Percentiles rank a stretch among this genome's conserved stretches.
Evolutionary conservation across 2,888 invertebrate genomes (phyloP).

Genomic region (Nasonovia ribisnigri): DNA sequence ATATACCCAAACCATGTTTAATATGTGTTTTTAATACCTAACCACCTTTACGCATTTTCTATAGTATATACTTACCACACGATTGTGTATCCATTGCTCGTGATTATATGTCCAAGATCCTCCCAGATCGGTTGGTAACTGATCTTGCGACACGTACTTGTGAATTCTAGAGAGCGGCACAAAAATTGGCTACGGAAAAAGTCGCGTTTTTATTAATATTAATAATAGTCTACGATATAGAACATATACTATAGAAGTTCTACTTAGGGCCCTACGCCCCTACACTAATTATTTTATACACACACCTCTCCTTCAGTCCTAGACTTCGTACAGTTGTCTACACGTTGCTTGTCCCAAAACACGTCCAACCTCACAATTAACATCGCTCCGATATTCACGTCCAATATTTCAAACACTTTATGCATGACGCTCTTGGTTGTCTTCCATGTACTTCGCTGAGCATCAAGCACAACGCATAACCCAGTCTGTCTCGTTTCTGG

Average conservation of each 20-base stretch:
- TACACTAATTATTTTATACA: neutral
- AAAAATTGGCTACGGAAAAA: slow-evolving; percentile 76
- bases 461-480: slow-evolving; percentile 77
- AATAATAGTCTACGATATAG: neutral
- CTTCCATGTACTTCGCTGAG: slow-evolving; percentile 77
- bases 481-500: slow-evolving; percentile 74
- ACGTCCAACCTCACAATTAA: slow-evolving; percentile 81
- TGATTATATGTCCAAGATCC: slow-evolving; percentile 81
- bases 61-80: slow-evolving; percentile 75
- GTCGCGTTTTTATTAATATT: neutral
- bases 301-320: slow-evolving; percentile 67
- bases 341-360: slow-evolving; percentile 81
- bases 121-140: slow-evolving; percentile 81
- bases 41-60: neutral
- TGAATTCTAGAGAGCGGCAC: slow-evolving; percentile 78
- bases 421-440: slow-evolving; percentile 76
- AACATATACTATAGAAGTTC: neutral
- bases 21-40: neutral
- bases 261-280: neutral
- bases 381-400: slow-evolving; percentile 71
- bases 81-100: slow-evolving; percentile 80
- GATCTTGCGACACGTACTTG: slow-evolving; percentile 78
- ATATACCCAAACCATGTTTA: neutral
- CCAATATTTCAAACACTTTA: slow-evolving; percentile 73
- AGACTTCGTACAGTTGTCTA: slow-evolving; percentile 78